These are phyloP conservation scores for Tetragnatha montana DNA, from an alignment of 2,888 invertebrate species.

Conservation along the genomic window DNA sequence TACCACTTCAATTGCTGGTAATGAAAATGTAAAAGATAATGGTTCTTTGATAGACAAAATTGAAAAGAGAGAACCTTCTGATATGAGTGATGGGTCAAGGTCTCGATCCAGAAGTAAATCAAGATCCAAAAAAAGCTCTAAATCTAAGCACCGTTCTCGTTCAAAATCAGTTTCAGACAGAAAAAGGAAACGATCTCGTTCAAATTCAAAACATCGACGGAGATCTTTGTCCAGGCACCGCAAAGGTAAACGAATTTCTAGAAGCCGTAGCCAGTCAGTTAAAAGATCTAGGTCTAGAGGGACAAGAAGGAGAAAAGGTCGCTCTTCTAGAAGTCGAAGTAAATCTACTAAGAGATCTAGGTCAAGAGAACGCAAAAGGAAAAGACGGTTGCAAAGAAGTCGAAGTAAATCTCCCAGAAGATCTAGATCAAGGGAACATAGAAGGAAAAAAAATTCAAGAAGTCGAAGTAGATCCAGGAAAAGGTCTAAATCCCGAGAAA, in stretches of 20 bases:
- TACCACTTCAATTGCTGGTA: not conserved
- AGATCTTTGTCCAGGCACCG: conserved; percentile 13
- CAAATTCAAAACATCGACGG: not conserved
- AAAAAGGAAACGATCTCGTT: conserved; percentile 6
- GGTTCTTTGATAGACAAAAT: not conserved
- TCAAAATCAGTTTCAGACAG: conserved; percentile 4
- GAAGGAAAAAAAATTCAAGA: not conserved
- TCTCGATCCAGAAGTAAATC: conserved; percentile 38
- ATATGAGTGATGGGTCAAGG: not conserved
- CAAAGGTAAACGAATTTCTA: too few species aligned
- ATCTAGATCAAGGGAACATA: conserved; percentile 10
- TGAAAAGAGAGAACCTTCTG: not conserved
- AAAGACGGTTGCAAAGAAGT: conserved; percentile 8
- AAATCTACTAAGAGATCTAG: conserved; percentile 17
- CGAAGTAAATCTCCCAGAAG: conserved; percentile 3
- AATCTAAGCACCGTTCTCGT: conserved; percentile 9
- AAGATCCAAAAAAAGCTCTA: not conserved
- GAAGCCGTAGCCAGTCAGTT: not conserved
- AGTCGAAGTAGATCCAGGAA: not conserved
- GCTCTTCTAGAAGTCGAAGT: not conserved
- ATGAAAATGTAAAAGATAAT: not conserved
- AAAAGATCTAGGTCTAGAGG: conserved; percentile 4
- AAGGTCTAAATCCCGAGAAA: conserved; percentile 3
- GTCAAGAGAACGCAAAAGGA: conserved; percentile 1
- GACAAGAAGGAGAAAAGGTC: not conserved